phyloP scores from a whole-genome alignment of 1,140 invertebrate genomes.

The Heliconius hewitsoni region DNA sequence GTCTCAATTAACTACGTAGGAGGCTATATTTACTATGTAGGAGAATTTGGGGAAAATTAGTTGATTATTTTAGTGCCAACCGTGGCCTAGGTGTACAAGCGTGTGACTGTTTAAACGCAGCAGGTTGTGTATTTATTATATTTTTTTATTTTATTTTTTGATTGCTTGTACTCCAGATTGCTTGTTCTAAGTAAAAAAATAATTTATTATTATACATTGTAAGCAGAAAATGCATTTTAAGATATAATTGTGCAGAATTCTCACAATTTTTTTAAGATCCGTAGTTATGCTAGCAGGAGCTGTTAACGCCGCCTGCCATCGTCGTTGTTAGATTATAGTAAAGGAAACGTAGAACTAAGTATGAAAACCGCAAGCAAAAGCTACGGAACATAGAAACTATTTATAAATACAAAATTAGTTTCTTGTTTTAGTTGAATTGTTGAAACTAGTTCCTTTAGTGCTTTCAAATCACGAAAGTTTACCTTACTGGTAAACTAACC shows the following conservation, averaged over 20 bases:
- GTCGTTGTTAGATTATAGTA: background rate
- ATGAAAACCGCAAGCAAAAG: background rate
- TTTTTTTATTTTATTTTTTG: too few species aligned
- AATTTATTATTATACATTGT: background rate
- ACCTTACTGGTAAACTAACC: background rate
- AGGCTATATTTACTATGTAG: too few species aligned
- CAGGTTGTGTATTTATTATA: background rate
- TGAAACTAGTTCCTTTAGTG: background rate
- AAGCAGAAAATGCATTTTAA: background rate
- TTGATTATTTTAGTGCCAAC: too few species aligned
- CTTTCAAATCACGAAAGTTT: constrained; percentile 2
- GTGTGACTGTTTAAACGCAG: too few species aligned
- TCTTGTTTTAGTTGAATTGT: background rate
- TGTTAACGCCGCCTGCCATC: background rate
- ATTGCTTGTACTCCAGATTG: too few species aligned
- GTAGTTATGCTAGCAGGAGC: background rate
- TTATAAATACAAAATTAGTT: constrained; percentile 9
- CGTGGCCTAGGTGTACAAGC: too few species aligned
- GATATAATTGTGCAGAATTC: background rate
- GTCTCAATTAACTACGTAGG: too few species aligned
- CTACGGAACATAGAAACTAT: background rate
- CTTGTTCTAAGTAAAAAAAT: too few species aligned
- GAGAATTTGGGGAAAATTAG: too few species aligned
- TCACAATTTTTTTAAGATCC: background rate
- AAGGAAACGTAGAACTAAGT: background rate